Evolutionary conservation across 2,888 invertebrate genomes (phyloP).

Genomic region (Mesopsocus fuscifrons): DNA sequence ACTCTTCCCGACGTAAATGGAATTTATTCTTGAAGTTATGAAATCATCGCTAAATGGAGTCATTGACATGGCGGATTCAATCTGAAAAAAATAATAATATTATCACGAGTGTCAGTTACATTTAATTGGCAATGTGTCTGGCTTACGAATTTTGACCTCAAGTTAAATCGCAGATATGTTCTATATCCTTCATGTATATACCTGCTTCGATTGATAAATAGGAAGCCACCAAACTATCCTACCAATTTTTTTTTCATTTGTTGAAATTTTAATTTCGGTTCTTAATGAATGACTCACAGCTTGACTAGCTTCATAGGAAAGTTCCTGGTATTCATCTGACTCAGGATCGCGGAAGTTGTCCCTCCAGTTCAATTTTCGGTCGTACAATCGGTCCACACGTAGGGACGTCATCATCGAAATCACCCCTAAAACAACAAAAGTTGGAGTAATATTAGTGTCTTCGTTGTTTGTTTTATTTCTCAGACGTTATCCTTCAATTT

Average conservation of each 20-base stretch:
- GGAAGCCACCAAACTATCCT: too few species aligned
- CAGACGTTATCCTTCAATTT: neutral
- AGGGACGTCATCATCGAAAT: slow-evolving; percentile 61
- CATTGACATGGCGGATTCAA: slow-evolving; percentile 83
- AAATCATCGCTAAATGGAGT: slow-evolving; percentile 79
- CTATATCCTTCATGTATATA: too few species aligned
- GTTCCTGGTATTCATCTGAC: slow-evolving; percentile 60
- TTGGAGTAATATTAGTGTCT: slow-evolving; percentile 5
- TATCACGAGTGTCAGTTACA: slow-evolving; percentile 5
- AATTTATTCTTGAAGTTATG: slow-evolving; percentile 60
- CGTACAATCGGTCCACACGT: slow-evolving; percentile 66
- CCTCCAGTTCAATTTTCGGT: slow-evolving; percentile 50
- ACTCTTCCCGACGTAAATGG: slow-evolving; percentile 48
- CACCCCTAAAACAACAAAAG: slow-evolving; percentile 29
- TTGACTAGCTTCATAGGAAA: slow-evolving; percentile 69
- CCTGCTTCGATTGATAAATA: too few species aligned
- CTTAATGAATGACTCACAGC: slow-evolving; percentile 67
- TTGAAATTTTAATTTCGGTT: too few species aligned
- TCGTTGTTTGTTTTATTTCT: slow-evolving; percentile 1
- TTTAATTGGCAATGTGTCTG: neutral
- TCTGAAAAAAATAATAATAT: slow-evolving; percentile 29
- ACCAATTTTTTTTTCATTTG: too few species aligned
- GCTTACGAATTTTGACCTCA: too few species aligned
- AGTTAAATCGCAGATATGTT: too few species aligned
- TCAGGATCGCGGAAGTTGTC: slow-evolving; percentile 50